These are phyloP conservation scores for Sepiola atlantica DNA, from an alignment of 2,888 invertebrate genomes.

Conservation along the genomic window DNA sequence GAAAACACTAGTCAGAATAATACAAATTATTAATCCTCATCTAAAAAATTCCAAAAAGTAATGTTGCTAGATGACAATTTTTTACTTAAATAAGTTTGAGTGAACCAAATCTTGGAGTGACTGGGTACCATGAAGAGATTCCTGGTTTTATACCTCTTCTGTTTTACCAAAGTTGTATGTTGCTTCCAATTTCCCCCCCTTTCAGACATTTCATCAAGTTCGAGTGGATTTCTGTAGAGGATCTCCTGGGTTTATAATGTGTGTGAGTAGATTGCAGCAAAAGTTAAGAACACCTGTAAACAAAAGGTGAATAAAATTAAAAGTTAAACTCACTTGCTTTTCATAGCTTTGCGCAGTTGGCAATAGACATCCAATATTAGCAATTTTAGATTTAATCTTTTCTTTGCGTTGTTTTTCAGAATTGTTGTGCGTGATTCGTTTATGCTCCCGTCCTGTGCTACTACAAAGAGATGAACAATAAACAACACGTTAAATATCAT, in stretches of 20 bases:
- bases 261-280: no score
- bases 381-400: conserved; percentile 67
- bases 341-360: conserved; percentile 55
- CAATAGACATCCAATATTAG: conserved; percentile 62
- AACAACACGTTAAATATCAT: neutral
- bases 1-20: no score
- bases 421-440: conserved; percentile 62
- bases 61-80: no score
- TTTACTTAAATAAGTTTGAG: no score
- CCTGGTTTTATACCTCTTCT: no score
- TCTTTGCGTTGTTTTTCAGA: conserved; percentile 71
- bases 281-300: no score
- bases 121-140: no score
- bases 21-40: no score
- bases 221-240: neutral
- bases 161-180: no score
- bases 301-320: neutral
- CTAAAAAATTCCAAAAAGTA: no score
- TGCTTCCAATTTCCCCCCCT: neutral
- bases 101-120: no score
- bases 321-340: conserved; percentile 53
- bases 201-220: neutral
- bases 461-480: conserved; percentile 23
- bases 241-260: no score
- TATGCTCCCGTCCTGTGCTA: conserved; percentile 54